Evolutionary conservation across 2,888 invertebrate species (phyloP).

Genomic region (Acronicta psi): DNA sequence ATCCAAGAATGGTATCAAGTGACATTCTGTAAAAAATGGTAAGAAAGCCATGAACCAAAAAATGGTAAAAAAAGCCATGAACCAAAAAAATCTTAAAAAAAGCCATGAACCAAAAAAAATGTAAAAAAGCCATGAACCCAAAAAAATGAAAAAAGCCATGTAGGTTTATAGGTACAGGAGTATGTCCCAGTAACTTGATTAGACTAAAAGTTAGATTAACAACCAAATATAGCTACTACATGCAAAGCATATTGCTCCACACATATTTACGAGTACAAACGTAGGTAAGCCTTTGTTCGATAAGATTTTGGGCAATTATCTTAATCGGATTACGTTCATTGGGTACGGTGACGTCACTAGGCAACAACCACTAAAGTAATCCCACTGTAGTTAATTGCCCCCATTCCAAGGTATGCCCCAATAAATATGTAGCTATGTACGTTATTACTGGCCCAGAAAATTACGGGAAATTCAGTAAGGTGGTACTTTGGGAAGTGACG

Average conservation of each 20-base stretch:
- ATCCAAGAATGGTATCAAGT: too few relatives aligned
- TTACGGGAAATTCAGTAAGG: conserved; percentile 14
- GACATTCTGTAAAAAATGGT: too few relatives aligned
- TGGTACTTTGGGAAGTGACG: conserved; percentile 14
- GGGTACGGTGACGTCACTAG: conserved; percentile 81
- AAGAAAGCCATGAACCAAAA: too few relatives aligned
- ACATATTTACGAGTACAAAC: conserved; percentile 28
- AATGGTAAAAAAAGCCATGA: too few relatives aligned
- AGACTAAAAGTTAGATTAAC: neutral
- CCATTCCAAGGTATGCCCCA: conserved; percentile 62
- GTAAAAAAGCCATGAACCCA: too few relatives aligned
- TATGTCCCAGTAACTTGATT: too few relatives aligned
- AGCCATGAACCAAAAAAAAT: too few relatives aligned
- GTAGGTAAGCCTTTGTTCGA: conserved; percentile 67
- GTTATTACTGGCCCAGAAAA: conserved; percentile 43
- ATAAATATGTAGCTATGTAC: conserved; percentile 41
- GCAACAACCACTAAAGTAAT: conserved; percentile 86
- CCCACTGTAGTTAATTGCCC: conserved; percentile 80
- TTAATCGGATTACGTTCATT: conserved; percentile 83
- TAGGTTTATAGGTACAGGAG: too few relatives aligned
- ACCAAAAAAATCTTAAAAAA: too few relatives aligned
- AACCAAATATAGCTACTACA: neutral
- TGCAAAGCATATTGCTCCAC: conserved; percentile 21
- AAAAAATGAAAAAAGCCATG: too few relatives aligned
- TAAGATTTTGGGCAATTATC: conserved; percentile 86